These are phyloP conservation scores for Pogonomyrmex californicus DNA, from an alignment of 1,140 invertebrate species.

Conservation along the genomic window DNA sequence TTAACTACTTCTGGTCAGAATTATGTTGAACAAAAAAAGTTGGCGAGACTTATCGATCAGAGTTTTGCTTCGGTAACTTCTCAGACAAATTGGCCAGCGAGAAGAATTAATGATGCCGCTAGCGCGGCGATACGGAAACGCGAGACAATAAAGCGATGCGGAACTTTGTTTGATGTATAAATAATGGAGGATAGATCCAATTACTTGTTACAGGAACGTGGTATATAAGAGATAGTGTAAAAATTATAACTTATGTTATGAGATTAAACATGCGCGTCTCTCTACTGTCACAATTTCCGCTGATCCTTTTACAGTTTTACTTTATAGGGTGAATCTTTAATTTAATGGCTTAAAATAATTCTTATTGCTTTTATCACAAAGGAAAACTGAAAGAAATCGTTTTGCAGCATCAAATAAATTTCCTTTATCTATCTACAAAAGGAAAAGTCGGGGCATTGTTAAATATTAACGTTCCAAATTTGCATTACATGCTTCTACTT, in stretches of 20 bases:
- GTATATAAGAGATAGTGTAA: constrained; percentile 17
- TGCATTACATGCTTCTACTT: neutral
- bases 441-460: neutral
- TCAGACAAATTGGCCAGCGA: constrained; percentile 46
- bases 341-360: neutral
- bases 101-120: constrained; percentile 57
- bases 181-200: constrained; percentile 56
- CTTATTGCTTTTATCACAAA: neutral
- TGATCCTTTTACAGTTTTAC: neutral
- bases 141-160: constrained; percentile 58
- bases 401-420: neutral
- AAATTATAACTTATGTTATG: constrained; percentile 36
- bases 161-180: constrained; percentile 61
- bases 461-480: neutral
- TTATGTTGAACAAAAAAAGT: constrained; percentile 36
- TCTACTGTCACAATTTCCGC: neutral
- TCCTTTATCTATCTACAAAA: neutral
- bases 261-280: constrained; percentile 1
- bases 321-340: neutral
- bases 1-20: constrained; percentile 26
- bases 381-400: neutral
- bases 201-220: constrained; percentile 53
- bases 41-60: constrained; percentile 49
- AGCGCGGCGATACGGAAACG: constrained; percentile 4
- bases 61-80: constrained; percentile 54